phyloP scores from a whole-genome alignment of 2,888 invertebrate genomes.

The Trilocha varians region DNA sequence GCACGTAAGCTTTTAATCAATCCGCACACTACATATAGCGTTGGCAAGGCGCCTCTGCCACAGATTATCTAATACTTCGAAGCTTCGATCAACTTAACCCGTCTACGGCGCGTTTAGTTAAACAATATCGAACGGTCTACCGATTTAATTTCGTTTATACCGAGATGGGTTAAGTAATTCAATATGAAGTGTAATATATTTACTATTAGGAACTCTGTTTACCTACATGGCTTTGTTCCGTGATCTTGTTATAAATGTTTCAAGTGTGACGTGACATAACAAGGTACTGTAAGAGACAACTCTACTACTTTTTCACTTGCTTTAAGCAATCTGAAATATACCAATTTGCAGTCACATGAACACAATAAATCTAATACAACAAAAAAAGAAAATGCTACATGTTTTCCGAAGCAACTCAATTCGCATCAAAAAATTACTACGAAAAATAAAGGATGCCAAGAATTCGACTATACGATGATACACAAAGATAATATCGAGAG shows the following conservation, averaged over 20 bases:
- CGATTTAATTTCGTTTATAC: background rate
- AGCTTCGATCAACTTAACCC: background rate
- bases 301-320: too few species aligned
- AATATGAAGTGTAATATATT: too few species aligned
- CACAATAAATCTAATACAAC: too few species aligned
- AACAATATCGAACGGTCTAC: background rate
- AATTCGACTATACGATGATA: conserved; percentile 20
- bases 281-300: too few species aligned
- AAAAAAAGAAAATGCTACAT: too few species aligned
- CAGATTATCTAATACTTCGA: conserved; percentile 1
- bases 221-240: too few species aligned
- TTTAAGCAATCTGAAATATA: too few species aligned
- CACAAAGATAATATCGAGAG: conserved; percentile 37
- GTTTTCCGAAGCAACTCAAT: too few species aligned
- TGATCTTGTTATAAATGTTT: too few species aligned
- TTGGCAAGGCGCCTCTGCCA: background rate
- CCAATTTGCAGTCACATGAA: too few species aligned
- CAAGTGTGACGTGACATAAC: too few species aligned
- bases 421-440: background rate
- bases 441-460: background rate
- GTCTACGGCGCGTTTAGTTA: background rate
- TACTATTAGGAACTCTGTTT: too few species aligned
- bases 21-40: conserved; percentile 4
- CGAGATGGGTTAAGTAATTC: background rate
- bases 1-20: conserved; percentile 6